Base-by-base conservation (phyloP, 1,140 invertebrate genomes). In the Tenebrio molitor region DNA sequence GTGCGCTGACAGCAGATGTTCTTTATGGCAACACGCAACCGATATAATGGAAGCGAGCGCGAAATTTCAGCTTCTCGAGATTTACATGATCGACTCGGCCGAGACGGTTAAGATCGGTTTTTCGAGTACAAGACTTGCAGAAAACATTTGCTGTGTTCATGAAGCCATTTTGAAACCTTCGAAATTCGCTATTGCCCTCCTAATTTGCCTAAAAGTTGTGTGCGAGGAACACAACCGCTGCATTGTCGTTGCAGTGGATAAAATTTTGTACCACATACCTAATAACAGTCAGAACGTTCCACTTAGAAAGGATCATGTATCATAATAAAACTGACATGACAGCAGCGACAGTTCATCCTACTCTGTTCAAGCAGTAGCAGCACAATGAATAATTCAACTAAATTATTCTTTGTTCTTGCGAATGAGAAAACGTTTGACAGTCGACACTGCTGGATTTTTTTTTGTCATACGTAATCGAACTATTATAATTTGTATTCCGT, bases 281-380 rank as follows among this genome's bases (percentile, higher is more conserved):
- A n/a, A n/a, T n/a, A n/a, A n/a, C n/a, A n/a, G n/a, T 29, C 50
- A 58, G 0, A n/a, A 25, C 50, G 12, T 15, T 8, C 10, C 46
- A 53, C 50, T 29, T 10, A 58, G 44, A n/a, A n/a, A 50, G 19
- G 44, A 17, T 50, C 50, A 58, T 58, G 23, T n/a, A 58, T 58
- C 21, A 50, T 50, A 58, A 58, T 58, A 58, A 58, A 58, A 58
- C 10, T 12, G 21, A 29, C 50, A 58, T 58, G 50, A 58, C 50
- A 58, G 15, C 36, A 39, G 25, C 15, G 19, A 29, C 50, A 58
- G 12, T 58, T 7, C 29, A 10, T 10, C 29, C 12, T 8, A 58
- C 50, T 29, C 17, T 8, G 21, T n/a, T 21, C 44, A 10, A 50
- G 15, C n/a, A 29, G 50, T 29, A 58, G 50, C 15, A 58, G 23